A percentile compares a stretch with the other conserved stretches of the same genome.
These are phyloP conservation scores for Lagria hirta DNA, from an alignment of 2,888 invertebrate species.

Conservation along the genomic window DNA sequence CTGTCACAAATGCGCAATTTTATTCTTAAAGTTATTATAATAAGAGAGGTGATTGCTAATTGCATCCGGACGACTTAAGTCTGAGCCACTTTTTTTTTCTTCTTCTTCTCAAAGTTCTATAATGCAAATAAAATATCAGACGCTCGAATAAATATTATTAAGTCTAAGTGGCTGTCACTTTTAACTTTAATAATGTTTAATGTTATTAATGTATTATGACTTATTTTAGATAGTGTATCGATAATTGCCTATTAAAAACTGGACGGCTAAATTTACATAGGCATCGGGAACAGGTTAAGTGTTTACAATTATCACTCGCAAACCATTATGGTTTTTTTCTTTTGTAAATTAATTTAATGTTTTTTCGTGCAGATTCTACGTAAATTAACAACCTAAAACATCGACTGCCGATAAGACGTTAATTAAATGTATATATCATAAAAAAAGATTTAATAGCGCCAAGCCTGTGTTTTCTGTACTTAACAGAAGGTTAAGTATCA, in stretches of 20 bases:
- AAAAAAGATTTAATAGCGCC: too few species aligned
- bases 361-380: too few species aligned
- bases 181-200: slow-evolving; percentile 37
- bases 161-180: slow-evolving; percentile 40
- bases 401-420: too few species aligned
- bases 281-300: too few species aligned
- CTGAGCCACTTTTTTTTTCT: slow-evolving; percentile 10
- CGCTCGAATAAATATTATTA: slow-evolving; percentile 36
- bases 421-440: too few species aligned
- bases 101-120: slow-evolving; percentile 21
- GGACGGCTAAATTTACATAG: slow-evolving; percentile 19
- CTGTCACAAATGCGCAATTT: slow-evolving; percentile 9
- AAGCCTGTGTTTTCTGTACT: too few species aligned
- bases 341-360: too few species aligned
- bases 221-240: slow-evolving; percentile 40
- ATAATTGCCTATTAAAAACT: slow-evolving; percentile 40
- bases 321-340: too few species aligned
- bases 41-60: slow-evolving; percentile 26
- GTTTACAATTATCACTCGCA: slow-evolving; percentile 12
- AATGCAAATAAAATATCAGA: slow-evolving; percentile 38
- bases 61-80: slow-evolving; percentile 22
- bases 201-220: slow-evolving; percentile 39
- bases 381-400: too few species aligned
- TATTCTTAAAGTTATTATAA: background rate
- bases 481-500: too few species aligned